Evolutionary conservation across 2,797 vertebrate genomes (phyloP).

Genomic region (Peromyscus eremicus): DNA sequence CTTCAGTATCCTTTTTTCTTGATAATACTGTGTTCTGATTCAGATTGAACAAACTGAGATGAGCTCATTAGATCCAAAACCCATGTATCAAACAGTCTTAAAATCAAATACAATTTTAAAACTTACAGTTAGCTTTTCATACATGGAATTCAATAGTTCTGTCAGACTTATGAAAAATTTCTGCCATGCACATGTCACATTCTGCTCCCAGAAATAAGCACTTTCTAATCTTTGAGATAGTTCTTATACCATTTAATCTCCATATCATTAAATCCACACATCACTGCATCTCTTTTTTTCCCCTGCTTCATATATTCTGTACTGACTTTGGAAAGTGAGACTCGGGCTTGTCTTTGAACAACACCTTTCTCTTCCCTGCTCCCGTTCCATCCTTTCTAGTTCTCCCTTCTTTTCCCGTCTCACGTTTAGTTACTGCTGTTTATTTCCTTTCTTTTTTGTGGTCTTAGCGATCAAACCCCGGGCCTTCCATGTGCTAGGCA

Average conservation of each 20-base stretch:
- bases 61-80: constrained; percentile 36
- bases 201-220: not conserved
- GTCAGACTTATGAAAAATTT: not conserved
- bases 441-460: not conserved
- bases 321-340: constrained; percentile 6
- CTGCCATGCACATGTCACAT: not conserved
- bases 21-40: constrained; percentile 39
- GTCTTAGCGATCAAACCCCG: not conserved
- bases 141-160: constrained; percentile 21
- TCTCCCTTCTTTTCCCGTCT: not conserved
- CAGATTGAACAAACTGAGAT: constrained; percentile 24
- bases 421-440: not conserved
- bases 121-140: constrained; percentile 37
- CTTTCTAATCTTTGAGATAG: constrained; percentile 5
- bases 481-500: not conserved
- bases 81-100: constrained; percentile 48
- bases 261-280: not conserved
- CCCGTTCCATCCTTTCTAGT: not conserved
- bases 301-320: not conserved
- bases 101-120: not conserved
- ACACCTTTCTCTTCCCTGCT: not conserved
- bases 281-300: not conserved
- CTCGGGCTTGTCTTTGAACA: not conserved
- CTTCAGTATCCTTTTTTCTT: constrained; percentile 30
- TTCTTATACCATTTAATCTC: constrained; percentile 17